Evolutionary conservation across 1,140 invertebrate genomes (phyloP).

Genomic region (Vollenhovia emeryi): DNA sequence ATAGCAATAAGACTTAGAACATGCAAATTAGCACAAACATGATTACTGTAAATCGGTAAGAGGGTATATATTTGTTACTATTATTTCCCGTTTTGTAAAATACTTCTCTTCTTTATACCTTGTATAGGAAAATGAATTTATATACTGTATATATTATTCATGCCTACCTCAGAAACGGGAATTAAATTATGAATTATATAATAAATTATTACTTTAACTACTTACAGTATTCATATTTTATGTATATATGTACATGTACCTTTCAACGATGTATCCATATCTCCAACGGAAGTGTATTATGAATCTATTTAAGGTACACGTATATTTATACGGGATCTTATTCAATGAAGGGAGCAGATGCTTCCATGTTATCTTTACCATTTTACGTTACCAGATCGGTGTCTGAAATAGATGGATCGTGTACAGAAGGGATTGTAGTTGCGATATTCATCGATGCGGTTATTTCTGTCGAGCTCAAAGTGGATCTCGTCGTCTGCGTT

Average conservation of each 20-base stretch:
- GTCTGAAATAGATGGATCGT: slow-evolving; percentile 1
- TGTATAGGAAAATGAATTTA: not conserved
- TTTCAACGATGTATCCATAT: not conserved
- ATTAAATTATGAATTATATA: not conserved
- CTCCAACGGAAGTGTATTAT: not conserved
- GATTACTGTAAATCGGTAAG: not conserved
- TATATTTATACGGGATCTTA: not conserved
- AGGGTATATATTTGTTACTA: not conserved
- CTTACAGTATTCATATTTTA: slow-evolving; percentile 1
- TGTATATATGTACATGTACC: not conserved
- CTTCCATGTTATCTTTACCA: not conserved
- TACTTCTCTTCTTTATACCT: not conserved
- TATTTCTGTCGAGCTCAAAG: not conserved
- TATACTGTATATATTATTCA: not conserved
- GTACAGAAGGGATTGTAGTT: not conserved
- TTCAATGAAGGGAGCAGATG: not conserved
- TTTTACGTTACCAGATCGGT: not conserved
- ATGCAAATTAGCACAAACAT: not conserved
- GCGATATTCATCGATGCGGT: not conserved
- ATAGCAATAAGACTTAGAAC: not conserved
- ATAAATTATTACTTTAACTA: slow-evolving; percentile 48
- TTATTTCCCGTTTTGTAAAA: not conserved
- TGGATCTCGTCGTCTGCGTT: too few relatives aligned
- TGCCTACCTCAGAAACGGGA: slow-evolving; percentile 19
- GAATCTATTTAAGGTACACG: not conserved